Conservation (phyloP, 92 coral and sea anemone genomes). For the Blastomussa wellsi region DNA sequence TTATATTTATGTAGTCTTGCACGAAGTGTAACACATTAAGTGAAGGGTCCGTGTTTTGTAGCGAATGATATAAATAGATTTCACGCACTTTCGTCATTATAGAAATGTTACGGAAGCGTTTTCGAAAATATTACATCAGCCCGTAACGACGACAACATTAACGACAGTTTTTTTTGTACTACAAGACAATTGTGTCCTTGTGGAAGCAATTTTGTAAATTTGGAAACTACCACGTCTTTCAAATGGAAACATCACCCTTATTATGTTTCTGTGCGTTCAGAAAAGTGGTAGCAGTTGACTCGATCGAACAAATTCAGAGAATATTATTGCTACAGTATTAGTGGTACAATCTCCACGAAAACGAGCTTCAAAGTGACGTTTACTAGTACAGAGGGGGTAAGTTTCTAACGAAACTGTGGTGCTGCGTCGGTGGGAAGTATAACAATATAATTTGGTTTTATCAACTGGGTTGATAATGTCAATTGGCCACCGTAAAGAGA, state of each 20-base stretch:
- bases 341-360: neutral
- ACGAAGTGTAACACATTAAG: too few relatives aligned
- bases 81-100: neutral
- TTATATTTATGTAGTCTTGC: too few relatives aligned
- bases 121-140: neutral
- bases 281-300: neutral
- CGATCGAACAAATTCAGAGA: neutral
- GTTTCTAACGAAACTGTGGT: too few relatives aligned
- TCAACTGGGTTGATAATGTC: too few relatives aligned
- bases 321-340: neutral
- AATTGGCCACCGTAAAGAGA: too few relatives aligned
- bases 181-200: neutral
- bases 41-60: too few relatives aligned
- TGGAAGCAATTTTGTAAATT: too few relatives aligned
- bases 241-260: neutral
- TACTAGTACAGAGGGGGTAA: too few relatives aligned
- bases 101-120: neutral
- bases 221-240: neutral
- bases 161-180: too few relatives aligned
- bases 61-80: neutral
- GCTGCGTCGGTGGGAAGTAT: too few relatives aligned
- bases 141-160: neutral
- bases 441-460: too few relatives aligned
- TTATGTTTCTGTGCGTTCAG: neutral
- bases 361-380: neutral